Evolutionary conservation across 2,797 vertebrate species (phyloP).

Genomic region (Lutjanus campechanus): DNA sequence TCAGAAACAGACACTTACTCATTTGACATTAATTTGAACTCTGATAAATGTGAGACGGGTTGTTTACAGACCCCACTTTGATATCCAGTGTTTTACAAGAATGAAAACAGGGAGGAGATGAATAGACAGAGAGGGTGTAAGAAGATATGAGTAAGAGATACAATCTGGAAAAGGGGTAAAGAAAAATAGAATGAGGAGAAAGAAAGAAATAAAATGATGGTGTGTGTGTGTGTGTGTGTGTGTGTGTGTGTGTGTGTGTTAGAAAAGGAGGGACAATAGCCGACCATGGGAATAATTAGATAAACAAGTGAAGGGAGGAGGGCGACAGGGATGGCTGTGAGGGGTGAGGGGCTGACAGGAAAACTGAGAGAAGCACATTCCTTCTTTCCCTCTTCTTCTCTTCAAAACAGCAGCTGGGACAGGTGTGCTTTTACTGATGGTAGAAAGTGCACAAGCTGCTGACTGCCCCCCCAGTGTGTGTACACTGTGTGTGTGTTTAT

Average conservation of each 20-base stretch:
- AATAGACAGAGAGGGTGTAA: slow-evolving; percentile 1
- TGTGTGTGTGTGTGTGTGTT: not conserved
- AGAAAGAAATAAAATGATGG: not conserved
- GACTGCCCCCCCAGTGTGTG: slow-evolving; percentile 63
- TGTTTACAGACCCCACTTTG: too few relatives aligned
- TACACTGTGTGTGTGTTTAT: slow-evolving; percentile 63
- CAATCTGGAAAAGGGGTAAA: not conserved
- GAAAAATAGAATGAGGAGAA: not conserved
- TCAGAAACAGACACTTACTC: too few relatives aligned
- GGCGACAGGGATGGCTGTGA: slow-evolving; percentile 24
- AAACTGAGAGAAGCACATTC: slow-evolving; percentile 77
- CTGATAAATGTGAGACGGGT: too few relatives aligned
- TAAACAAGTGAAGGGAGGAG: slow-evolving; percentile 48
- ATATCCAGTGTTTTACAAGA: not conserved
- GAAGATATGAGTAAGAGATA: slow-evolving; percentile 7
- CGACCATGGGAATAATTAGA: slow-evolving; percentile 51
- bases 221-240: not conserved
- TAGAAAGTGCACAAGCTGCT: slow-evolving; percentile 74
- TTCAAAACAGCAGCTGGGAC: slow-evolving; percentile 88
- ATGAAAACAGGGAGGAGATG: not conserved
- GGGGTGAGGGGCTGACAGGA: slow-evolving; percentile 63
- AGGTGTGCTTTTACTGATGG: slow-evolving; percentile 85
- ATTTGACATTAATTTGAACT: too few relatives aligned
- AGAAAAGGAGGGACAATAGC: slow-evolving; percentile 31
- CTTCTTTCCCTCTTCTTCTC: slow-evolving; percentile 67